These are phyloP conservation scores for Dascillus cervinus DNA, from an alignment of 2,888 invertebrate species.

Conservation along the genomic window DNA sequence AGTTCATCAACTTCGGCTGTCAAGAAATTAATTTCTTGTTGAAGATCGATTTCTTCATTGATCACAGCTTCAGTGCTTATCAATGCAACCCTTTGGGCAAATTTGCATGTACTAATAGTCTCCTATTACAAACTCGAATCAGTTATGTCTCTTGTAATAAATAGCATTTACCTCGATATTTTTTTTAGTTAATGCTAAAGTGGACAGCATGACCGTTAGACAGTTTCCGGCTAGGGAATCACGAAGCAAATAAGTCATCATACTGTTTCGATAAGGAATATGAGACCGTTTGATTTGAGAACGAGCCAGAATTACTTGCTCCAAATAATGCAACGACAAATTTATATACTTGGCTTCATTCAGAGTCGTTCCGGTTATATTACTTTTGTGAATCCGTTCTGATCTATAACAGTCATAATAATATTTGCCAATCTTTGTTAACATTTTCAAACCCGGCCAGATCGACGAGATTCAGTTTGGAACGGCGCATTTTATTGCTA, in stretches of 20 bases:
- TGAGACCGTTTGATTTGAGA: slow-evolving; percentile 36
- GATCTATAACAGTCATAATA: slow-evolving; percentile 34
- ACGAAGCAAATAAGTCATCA: slow-evolving; percentile 46
- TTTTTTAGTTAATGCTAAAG: slow-evolving; percentile 27
- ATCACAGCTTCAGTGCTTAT: slow-evolving; percentile 43
- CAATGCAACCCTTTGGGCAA: slow-evolving; percentile 47
- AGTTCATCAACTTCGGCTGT: slow-evolving; percentile 40
- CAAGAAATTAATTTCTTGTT: slow-evolving; percentile 41
- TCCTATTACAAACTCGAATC: slow-evolving; percentile 42
- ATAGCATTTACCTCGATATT: slow-evolving; percentile 26
- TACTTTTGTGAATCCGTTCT: slow-evolving; percentile 45
- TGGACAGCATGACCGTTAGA: slow-evolving; percentile 48
- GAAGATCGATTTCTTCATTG: slow-evolving; percentile 38
- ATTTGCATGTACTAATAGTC: slow-evolving; percentile 48
- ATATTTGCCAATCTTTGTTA: slow-evolving; percentile 2
- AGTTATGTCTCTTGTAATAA: too few relatives aligned
- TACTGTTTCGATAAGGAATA: slow-evolving; percentile 46
- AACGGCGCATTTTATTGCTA: slow-evolving; percentile 35
- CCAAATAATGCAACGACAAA: slow-evolving; percentile 48
- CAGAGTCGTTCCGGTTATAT: slow-evolving; percentile 42
- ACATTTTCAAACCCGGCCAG: slow-evolving; percentile 44
- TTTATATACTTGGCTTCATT: slow-evolving; percentile 49
- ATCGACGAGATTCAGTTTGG: slow-evolving; percentile 49
- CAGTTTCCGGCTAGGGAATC: slow-evolving; percentile 50
- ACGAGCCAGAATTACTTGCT: slow-evolving; percentile 44